Evolutionary conservation across 1,140 invertebrate genomes (phyloP).

Genomic region (Asobara japonica): DNA sequence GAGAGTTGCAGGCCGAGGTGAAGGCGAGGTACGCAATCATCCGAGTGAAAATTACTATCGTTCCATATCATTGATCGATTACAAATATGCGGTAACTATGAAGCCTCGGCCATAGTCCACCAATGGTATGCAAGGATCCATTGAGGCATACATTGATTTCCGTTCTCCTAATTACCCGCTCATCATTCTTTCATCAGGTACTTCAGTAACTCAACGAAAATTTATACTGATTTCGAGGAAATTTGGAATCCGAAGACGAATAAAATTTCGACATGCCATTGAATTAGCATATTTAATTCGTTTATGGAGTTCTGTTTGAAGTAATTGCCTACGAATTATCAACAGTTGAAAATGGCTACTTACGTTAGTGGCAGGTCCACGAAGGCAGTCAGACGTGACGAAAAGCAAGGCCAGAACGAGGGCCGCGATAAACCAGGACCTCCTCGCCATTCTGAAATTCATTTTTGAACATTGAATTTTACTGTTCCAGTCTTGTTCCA

Average conservation of each 20-base stretch:
- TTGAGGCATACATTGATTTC: conserved; percentile 38
- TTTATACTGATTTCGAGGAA: conserved; percentile 3
- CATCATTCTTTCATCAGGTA: conserved; percentile 33
- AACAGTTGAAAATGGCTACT: conserved; percentile 31
- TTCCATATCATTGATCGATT: too few species aligned
- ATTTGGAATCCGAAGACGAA: not conserved
- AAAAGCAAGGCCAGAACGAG: conserved; percentile 53
- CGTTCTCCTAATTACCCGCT: conserved; percentile 38
- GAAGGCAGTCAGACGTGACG: conserved; percentile 51
- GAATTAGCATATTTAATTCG: not conserved
- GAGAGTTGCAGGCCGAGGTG: not conserved
- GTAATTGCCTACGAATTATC: not conserved
- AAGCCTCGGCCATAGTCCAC: not conserved
- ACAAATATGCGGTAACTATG: not conserved
- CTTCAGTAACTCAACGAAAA: conserved; percentile 37
- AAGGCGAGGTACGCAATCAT: too few species aligned
- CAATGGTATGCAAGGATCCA: conserved; percentile 1
- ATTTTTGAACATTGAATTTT: conserved; percentile 22
- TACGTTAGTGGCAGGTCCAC: conserved; percentile 53
- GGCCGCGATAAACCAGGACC: conserved; percentile 47
- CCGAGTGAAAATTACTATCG: too few species aligned
- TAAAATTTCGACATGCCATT: not conserved
- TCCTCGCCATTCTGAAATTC: conserved; percentile 56
- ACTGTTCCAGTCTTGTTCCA: not conserved
- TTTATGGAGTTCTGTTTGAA: not conserved